Evolutionary conservation across 2,797 vertebrate species (phyloP), one percentile per base, ranked within the genome.

Genomic region (Podarcis lilfordi): DNA sequence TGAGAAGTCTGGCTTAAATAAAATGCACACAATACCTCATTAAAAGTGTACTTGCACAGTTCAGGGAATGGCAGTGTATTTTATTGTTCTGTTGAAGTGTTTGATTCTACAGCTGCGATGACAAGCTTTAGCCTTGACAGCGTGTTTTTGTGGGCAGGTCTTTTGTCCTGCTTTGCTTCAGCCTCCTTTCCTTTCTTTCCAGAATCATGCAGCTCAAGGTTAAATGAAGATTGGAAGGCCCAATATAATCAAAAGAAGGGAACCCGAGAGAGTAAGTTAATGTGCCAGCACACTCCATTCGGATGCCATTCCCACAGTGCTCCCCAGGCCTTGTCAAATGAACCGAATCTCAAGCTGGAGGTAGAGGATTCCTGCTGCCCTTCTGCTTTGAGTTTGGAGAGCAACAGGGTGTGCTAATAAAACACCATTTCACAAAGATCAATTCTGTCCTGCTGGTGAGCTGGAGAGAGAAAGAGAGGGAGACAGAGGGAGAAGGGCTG

Each of bases 371-470:
- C 0, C 69, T 29, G 0, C 61, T 68, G 72, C 1, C 5, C 75
- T 82, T 64, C 21, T 1, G 1, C 6, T 85, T 21, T 64, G 37
- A 91, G 50, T 8, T 82, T 55, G 61, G 1, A 85, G 35, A 72
- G 75, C 75, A 92, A 80, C 19, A 90, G 8, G 8, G 82, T 77
- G 59, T 88, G 69, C n/a, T 80, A 80, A 79, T 76, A 87, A 81
- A 86, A 75, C 15, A 29, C 19, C n/a, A 88, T 81, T 4, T 88
- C 43, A 66, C 59, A 80, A 1, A 83, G 69, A 89, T 69, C 3
- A 71, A 5, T 92, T 86, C 74, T 84, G 55, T 19, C 27, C 50
- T 35, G 78, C 64, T 35, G 35, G 29, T 9, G 68, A 79, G 69
- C 3, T 55, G 81, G 72, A 2, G 43, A 2, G 1, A 6, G 4